A percentile compares a stretch with the other conserved stretches of the same genome.
Evolutionary conservation across 2,113 vertebrate species (phyloP).

Genomic region (Sprattus sprattus): DNA sequence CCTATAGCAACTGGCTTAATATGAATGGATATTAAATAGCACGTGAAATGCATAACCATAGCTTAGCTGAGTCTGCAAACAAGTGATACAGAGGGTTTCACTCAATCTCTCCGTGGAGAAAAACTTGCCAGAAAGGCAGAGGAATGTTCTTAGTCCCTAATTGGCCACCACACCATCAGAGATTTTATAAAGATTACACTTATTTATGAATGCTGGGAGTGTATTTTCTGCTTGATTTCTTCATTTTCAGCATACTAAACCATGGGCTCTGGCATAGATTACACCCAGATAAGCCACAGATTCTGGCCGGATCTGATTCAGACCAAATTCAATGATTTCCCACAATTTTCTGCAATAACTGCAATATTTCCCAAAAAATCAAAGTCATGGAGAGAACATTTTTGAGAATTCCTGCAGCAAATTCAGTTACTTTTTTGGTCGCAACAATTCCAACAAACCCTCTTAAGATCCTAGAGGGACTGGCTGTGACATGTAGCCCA

Average conservation of each 20-base stretch:
- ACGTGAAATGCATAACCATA: constrained; percentile 7
- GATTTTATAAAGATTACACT: constrained; percentile 14
- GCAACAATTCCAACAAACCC: background rate
- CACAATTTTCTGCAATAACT: no score
- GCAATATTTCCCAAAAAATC: no score
- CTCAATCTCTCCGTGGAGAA: background rate
- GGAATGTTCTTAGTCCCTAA: background rate
- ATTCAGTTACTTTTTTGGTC: background rate
- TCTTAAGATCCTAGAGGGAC: no score
- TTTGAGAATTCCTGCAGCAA: no score
- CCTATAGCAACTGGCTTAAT: constrained; percentile 1
- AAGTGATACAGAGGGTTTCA: background rate
- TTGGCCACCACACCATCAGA: constrained; percentile 10
- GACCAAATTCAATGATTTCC: background rate
- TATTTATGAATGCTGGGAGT: background rate
- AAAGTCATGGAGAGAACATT: no score
- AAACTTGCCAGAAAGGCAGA: background rate
- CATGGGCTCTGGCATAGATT: background rate
- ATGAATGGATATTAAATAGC: background rate
- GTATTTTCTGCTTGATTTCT: background rate
- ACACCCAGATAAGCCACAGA: background rate
- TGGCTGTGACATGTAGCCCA: background rate
- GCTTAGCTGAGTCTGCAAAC: background rate
- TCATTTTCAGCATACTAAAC: background rate
- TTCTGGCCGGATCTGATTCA: background rate